A percentile compares a stretch with the other conserved stretches of the same genome.
These are phyloP conservation scores for Caenorhabditis macrosperma DNA, from an alignment of 2,888 invertebrate genomes.

Conservation along the genomic window DNA sequence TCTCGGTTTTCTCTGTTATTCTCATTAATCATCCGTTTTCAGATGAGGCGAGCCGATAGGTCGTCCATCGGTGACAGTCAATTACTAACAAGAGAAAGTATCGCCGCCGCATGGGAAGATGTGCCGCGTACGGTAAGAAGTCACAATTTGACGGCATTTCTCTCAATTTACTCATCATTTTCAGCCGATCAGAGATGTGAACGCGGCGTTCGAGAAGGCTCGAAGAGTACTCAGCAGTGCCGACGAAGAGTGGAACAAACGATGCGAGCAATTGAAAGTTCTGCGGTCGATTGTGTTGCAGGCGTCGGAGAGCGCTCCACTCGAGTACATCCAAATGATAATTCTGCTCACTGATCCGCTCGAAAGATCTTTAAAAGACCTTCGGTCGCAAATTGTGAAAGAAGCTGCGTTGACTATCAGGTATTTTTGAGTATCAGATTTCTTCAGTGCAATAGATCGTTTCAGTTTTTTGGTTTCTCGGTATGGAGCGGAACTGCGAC, in stretches of 20 bases:
- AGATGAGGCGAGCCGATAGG: not conserved
- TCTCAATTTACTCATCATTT: not conserved
- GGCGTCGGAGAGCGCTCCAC: not conserved
- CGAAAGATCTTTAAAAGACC: not conserved
- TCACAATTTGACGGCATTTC: not conserved
- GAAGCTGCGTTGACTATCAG: not conserved
- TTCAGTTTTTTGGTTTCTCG: not conserved
- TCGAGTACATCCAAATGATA: not conserved
- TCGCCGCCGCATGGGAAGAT: not conserved
- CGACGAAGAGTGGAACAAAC: not conserved
- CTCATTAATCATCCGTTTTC: not conserved
- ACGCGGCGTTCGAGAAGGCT: not conserved
- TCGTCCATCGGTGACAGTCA: not conserved
- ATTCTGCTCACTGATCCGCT: not conserved
- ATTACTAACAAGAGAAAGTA: not conserved
- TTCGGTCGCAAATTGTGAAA: not conserved
- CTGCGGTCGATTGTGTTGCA: not conserved
- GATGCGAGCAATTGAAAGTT: not conserved
- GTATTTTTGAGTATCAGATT: not conserved
- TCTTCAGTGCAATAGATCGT: not conserved
- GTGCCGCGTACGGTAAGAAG: not conserved
- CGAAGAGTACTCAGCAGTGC: not conserved
- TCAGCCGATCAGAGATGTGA: not conserved
- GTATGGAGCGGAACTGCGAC: not conserved
- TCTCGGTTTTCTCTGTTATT: not conserved